phyloP scores from a whole-genome alignment of 2,888 invertebrate species.

The Auanema freiburgensis region DNA sequence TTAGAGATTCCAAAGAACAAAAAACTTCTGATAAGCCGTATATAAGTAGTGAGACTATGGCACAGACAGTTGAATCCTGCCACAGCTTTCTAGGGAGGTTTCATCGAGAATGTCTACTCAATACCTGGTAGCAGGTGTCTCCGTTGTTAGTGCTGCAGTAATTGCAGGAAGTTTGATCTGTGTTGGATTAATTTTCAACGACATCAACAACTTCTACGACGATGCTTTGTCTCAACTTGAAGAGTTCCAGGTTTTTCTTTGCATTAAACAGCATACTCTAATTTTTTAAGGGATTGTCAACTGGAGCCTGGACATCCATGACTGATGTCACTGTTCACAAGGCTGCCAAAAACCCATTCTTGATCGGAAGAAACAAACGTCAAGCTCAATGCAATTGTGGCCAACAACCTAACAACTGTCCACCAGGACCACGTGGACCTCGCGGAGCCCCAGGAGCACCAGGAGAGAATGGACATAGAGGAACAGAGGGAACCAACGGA shows the following conservation, averaged over 20 bases:
- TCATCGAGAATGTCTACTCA: constrained; percentile 26
- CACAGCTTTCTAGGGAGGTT: neutral
- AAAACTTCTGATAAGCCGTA: too few species aligned
- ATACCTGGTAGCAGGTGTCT: constrained; percentile 31
- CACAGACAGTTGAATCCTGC: neutral
- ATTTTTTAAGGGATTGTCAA: constrained; percentile 12
- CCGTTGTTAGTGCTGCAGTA: constrained; percentile 27
- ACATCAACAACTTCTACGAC: constrained; percentile 42
- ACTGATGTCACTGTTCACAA: constrained; percentile 25
- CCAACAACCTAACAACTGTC: constrained; percentile 34
- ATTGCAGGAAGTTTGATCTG: constrained; percentile 32
- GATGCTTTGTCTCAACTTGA: constrained; percentile 36
- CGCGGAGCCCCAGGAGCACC: constrained; percentile 37
- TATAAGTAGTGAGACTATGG: too few species aligned
- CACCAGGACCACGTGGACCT: constrained; percentile 45
- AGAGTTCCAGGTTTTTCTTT: constrained; percentile 28
- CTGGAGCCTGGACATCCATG: constrained; percentile 38
- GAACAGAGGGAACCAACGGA: constrained; percentile 29
- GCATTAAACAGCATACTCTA: too few species aligned
- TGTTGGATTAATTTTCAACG: constrained; percentile 38
- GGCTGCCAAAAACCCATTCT: constrained; percentile 18
- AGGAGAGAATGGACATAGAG: constrained; percentile 30
- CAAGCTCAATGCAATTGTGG: constrained; percentile 43
- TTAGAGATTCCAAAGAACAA: too few species aligned
- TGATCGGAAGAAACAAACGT: constrained; percentile 36